Evolutionary conservation across 2,797 vertebrate genomes (phyloP).

Genomic region (Darevskia mixta): DNA sequence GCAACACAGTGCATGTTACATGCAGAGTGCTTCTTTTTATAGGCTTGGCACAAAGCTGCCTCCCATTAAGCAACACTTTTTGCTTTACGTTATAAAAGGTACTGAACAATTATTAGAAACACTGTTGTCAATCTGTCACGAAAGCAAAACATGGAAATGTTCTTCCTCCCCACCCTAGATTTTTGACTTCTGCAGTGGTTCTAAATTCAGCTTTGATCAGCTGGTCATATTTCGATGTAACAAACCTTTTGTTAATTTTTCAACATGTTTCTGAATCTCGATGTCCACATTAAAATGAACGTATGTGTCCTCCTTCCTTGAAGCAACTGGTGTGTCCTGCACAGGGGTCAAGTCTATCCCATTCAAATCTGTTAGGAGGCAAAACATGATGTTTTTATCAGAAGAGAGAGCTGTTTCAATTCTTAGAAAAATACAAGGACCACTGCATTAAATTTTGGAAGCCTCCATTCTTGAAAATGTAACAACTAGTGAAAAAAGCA

Average conservation of each 20-base stretch:
- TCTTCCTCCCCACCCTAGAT: not conserved
- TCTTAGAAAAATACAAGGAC: not conserved
- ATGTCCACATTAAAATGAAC: constrained; percentile 95
- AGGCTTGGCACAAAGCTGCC: not conserved
- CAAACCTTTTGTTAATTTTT: constrained; percentile 96
- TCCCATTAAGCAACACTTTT: not conserved
- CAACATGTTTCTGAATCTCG: constrained; percentile 96
- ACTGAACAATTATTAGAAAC: not conserved
- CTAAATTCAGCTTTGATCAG: not conserved
- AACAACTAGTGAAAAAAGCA: not conserved
- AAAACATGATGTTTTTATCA: constrained; percentile 2
- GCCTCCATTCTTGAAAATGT: not conserved
- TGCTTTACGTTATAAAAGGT: not conserved
- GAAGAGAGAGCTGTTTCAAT: not conserved
- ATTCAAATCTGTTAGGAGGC: constrained; percentile 86
- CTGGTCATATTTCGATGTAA: not conserved
- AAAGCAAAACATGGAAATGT: not conserved
- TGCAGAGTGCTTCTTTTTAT: not conserved
- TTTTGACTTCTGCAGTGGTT: not conserved
- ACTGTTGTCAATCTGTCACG: not conserved
- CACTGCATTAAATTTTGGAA: not conserved
- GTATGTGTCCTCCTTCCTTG: constrained; percentile 94
- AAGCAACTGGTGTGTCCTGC: constrained; percentile 95
- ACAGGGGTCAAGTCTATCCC: constrained; percentile 94
- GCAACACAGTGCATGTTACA: not conserved